Percentiles rank a stretch among this genome's conserved stretches.
These are phyloP conservation scores for Myripristis jacobus DNA, from an alignment of 2,797 vertebrate species.

Conservation along the genomic window DNA sequence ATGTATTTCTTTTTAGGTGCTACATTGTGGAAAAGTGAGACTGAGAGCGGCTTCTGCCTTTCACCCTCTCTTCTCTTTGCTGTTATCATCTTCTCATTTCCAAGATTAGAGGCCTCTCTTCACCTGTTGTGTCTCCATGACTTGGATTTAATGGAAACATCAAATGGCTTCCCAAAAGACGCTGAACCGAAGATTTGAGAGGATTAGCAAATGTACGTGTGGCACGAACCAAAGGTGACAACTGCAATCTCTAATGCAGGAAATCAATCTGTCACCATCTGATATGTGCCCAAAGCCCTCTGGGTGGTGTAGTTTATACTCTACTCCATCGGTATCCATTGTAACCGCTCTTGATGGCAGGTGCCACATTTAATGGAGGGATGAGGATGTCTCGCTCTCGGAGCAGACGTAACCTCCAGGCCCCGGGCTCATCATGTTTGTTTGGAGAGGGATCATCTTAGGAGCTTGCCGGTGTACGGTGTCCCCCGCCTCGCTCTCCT, in stretches of 20 bases:
- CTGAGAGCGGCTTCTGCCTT: constrained; percentile 20
- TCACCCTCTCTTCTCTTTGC: constrained; percentile 45
- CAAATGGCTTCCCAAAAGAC: constrained; percentile 43
- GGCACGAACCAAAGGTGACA: constrained; percentile 10
- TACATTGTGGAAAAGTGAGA: constrained; percentile 32
- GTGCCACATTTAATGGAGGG: constrained; percentile 63
- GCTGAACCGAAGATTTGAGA: constrained; percentile 30
- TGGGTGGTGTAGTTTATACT: constrained; percentile 61
- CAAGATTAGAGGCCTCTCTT: constrained; percentile 63
- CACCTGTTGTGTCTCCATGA: constrained; percentile 47
- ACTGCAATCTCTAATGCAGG: constrained; percentile 51
- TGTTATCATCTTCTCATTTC: constrained; percentile 49
- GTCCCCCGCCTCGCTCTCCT: constrained; percentile 60
- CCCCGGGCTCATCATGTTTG: constrained; percentile 55
- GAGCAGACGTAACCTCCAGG: constrained; percentile 62
- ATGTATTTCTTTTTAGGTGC: too few relatives aligned
- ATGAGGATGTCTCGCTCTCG: constrained; percentile 49
- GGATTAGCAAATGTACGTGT: background rate
- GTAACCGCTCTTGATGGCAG: constrained; percentile 57
- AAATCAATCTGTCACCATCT: constrained; percentile 42
- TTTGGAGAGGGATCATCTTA: constrained; percentile 67
- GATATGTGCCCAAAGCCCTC: constrained; percentile 44
- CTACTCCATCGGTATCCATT: constrained; percentile 23
- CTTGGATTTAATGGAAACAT: constrained; percentile 32
- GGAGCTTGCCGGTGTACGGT: constrained; percentile 54